phyloP scores from a whole-genome alignment of 2,113 vertebrate species.

The Cephalopholis sonnerati region DNA sequence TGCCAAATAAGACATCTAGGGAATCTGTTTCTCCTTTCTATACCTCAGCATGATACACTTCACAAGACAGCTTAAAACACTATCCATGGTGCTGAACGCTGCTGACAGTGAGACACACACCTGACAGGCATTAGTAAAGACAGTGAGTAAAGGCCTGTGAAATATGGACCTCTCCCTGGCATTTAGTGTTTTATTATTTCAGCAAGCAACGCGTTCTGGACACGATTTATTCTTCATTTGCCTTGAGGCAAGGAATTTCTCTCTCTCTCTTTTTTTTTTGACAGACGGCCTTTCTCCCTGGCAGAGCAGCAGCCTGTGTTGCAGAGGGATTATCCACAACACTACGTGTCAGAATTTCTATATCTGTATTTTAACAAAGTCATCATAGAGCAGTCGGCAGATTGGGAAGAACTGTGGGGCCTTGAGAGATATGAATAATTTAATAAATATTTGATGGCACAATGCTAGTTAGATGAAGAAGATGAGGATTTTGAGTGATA shows the following conservation, averaged over 20 bases:
- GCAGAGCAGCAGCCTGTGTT: constrained; percentile 16
- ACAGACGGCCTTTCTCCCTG: neutral
- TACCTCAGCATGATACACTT: too few species aligned
- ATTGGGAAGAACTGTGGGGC: neutral
- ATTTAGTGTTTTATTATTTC: constrained; percentile 19
- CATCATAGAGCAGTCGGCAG: neutral
- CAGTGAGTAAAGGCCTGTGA: constrained; percentile 10
- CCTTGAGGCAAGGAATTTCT: constrained; percentile 20
- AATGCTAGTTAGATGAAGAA: constrained; percentile 6
- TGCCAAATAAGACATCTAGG: too few species aligned
- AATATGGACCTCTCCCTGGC: neutral
- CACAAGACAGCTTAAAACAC: neutral
- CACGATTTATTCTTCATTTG: constrained; percentile 33
- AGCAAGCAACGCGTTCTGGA: constrained; percentile 27
- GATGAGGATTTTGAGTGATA: neutral
- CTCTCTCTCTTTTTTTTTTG: neutral
- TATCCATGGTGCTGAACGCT: neutral
- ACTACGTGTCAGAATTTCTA: neutral
- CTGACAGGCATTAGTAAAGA: constrained; percentile 24
- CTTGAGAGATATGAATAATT: constrained; percentile 4
- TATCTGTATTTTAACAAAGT: constrained; percentile 9
- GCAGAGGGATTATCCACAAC: neutral
- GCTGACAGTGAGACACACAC: neutral
- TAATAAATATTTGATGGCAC: constrained; percentile 13
- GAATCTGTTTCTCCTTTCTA: too few species aligned